These are phyloP conservation scores for Turnix velox DNA, from an alignment of 2,113 vertebrate genomes.

Conservation along the genomic window DNA sequence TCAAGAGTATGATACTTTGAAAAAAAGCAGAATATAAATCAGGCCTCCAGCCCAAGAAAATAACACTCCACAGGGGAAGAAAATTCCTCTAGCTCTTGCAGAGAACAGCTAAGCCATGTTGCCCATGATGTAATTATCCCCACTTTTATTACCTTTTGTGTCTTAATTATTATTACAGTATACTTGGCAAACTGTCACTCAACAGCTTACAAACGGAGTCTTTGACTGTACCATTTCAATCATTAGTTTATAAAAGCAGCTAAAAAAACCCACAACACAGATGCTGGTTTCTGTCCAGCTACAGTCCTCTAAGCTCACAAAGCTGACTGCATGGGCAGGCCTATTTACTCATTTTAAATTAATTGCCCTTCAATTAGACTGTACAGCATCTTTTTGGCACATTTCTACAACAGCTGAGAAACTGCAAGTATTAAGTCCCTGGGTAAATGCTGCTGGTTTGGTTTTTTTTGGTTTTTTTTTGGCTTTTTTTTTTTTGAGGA, in stretches of 20 bases:
- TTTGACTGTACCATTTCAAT: background rate
- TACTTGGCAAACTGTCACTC: background rate
- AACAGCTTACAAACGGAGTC: background rate
- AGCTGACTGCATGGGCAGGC: background rate
- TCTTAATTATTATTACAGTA: constrained; percentile 36
- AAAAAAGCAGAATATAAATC: background rate
- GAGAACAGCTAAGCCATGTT: background rate
- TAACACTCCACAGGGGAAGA: background rate
- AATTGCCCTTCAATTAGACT: constrained; percentile 6
- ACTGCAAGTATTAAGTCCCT: background rate
- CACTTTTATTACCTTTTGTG: constrained; percentile 38
- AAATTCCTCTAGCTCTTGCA: background rate
- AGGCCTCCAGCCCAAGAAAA: background rate
- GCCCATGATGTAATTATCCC: constrained; percentile 13
- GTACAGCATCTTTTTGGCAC: background rate
- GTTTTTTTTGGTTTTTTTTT: too few species aligned
- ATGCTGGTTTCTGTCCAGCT: background rate
- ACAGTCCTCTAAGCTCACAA: background rate
- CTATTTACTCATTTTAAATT: background rate
- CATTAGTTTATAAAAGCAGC: background rate
- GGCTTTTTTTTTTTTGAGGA: background rate
- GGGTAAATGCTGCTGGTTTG: background rate
- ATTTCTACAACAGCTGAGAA: background rate
- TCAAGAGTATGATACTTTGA: background rate
- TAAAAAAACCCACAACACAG: background rate